Conservation (phyloP, 2,888 invertebrate genomes). For the Branchellion lobata region DNA sequence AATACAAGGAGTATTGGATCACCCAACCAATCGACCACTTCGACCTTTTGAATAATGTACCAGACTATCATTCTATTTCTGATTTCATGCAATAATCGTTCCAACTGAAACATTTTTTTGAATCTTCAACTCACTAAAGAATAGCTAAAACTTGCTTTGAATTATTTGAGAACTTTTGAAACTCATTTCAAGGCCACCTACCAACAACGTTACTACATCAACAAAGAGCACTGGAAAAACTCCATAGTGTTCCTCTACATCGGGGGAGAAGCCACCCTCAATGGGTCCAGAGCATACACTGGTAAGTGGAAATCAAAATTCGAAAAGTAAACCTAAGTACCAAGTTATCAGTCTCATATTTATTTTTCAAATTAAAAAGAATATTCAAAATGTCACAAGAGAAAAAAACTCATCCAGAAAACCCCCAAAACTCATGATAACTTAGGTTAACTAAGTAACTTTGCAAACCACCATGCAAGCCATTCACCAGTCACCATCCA, state of each 20-base stretch:
- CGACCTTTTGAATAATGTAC: constrained; percentile 50
- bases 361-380: background rate
- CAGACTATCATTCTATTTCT: constrained; percentile 9
- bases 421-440: background rate
- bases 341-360: background rate
- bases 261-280: constrained; percentile 54
- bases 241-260: constrained; percentile 55
- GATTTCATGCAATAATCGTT: background rate
- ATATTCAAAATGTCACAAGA: background rate
- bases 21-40: constrained; percentile 55
- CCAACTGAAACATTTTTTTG: background rate
- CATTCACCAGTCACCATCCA: constrained; percentile 53
- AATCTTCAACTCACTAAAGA: background rate
- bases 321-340: background rate
- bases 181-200: too few relatives aligned
- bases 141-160: background rate
- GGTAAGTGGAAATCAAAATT: constrained; percentile 47
- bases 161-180: background rate
- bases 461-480: background rate
- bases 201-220: constrained; percentile 54
- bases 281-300: constrained; percentile 44
- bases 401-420: background rate
- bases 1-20: constrained; percentile 42
- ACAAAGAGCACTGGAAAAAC: constrained; percentile 52
- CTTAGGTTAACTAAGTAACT: background rate